A percentile compares a stretch with the other conserved stretches of the same genome.
These are phyloP conservation scores for Phrynocephalus vlangalii DNA, from an alignment of 2,797 vertebrate genomes.

Conservation along the genomic window DNA sequence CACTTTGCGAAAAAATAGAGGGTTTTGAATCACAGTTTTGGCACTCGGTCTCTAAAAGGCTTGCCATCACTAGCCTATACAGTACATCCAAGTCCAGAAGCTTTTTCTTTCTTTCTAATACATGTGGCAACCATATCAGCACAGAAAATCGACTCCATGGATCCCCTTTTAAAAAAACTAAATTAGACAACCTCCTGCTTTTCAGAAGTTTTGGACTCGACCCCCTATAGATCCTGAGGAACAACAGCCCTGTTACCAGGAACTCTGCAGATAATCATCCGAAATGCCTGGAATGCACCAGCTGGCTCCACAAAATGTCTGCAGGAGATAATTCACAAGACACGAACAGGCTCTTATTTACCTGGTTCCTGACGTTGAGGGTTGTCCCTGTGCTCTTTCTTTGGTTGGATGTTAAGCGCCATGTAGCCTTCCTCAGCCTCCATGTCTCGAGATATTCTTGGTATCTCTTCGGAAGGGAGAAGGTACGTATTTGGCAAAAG, in stretches of 20 bases:
- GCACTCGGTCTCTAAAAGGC: no score
- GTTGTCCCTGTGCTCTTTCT: background rate
- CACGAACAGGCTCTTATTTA: background rate
- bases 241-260: no score
- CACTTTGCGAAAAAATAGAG: no score
- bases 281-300: no score
- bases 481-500: background rate
- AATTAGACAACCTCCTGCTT: background rate
- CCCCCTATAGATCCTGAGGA: background rate
- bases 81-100: no score
- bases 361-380: background rate
- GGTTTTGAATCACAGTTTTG: no score
- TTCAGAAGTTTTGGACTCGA: background rate
- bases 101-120: background rate
- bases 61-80: no score
- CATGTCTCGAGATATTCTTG: background rate
- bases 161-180: no score
- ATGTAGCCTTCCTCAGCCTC: conserved; percentile 28
- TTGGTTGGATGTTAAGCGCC: background rate
- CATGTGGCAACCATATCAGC: background rate
- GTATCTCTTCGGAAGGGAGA: background rate
- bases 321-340: background rate
- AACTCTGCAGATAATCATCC: no score
- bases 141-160: background rate
- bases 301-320: no score